Base-by-base conservation (phyloP, 2,888 invertebrate species). In the Trichacis sp. region DNA sequence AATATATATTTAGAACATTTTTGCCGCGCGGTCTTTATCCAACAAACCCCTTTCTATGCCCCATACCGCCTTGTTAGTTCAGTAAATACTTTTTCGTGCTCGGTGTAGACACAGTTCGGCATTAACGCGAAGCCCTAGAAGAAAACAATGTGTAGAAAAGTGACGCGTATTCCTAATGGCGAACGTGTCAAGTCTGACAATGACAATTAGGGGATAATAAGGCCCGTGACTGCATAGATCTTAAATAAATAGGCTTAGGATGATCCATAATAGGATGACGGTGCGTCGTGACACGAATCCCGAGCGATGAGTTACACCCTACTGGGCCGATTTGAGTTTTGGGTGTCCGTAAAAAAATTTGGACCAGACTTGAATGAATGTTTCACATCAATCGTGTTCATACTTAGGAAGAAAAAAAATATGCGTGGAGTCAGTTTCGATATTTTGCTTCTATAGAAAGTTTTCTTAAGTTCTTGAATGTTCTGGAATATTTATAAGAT, bases 181-280 rank as follows among this genome's bases (percentile, higher is more conserved):
- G 9, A 40, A 30, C 52, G 38, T 38, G 48, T 46, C 48, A 52
- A n/a, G 17, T 33, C 40, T 48, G 19, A 45, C 46, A 46, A 17
- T 63, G 43, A 67, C 67, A 63, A 67, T 67, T 59, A 51, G 11
- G 52, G 60, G 55, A 63, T 64, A 64, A 68, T 56, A 58, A 56
- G 58, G 33, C 47, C 33, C 47, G 29, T 62, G 64, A 64, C 61
- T 58, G 54, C 52, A 53, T 49, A 47, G 53, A 65, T 70, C 70
- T 68, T 68, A 67, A 69, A 67, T 61, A 66, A 71, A 71, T 68
- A 70, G 59, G 59, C 60, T 67, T 45, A 57, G 63, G 61, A 66
- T 71, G 59, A 71, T 68, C 59, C 63, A 53, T 50, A 48, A 61
- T 59, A 60, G 63, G 48, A 52, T 46, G 65, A 57, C 50, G 63